These are phyloP conservation scores for Coilia nasus DNA, from an alignment of 2,797 vertebrate species.

Conservation along the genomic window DNA sequence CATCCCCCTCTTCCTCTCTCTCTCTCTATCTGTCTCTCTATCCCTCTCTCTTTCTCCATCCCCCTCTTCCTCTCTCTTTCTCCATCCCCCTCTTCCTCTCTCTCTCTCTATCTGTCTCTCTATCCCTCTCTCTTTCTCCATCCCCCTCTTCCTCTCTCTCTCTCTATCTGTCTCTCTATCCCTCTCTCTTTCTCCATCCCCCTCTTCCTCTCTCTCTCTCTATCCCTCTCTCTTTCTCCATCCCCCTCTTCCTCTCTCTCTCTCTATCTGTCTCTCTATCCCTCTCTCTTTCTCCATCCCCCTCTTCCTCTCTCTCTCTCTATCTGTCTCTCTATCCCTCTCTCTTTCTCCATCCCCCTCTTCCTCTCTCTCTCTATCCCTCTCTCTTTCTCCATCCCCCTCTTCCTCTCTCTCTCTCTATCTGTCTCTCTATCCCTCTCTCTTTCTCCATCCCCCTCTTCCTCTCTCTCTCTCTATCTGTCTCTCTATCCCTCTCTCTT, in stretches of 20 bases:
- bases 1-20: background rate
- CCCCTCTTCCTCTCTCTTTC: background rate
- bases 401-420: background rate
- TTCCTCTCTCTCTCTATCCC: background rate
- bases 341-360: background rate
- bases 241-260: conserved; percentile 21
- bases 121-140: background rate
- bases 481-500: too few species aligned
- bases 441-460: conserved; percentile 18
- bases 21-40: conserved; percentile 33
- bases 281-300: conserved; percentile 9
- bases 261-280: conserved; percentile 2
- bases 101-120: conserved; percentile 25
- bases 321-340: conserved; percentile 30
- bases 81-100: background rate
- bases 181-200: conserved; percentile 31
- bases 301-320: background rate
- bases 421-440: conserved; percentile 36
- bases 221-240: background rate
- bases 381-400: background rate
- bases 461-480: conserved; percentile 5
- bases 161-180: conserved; percentile 22
- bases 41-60: background rate
- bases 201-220: background rate
- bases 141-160: conserved; percentile 9